Base-by-base conservation (phyloP, 1,140 invertebrate species). In the Drosophila sproati region DNA sequence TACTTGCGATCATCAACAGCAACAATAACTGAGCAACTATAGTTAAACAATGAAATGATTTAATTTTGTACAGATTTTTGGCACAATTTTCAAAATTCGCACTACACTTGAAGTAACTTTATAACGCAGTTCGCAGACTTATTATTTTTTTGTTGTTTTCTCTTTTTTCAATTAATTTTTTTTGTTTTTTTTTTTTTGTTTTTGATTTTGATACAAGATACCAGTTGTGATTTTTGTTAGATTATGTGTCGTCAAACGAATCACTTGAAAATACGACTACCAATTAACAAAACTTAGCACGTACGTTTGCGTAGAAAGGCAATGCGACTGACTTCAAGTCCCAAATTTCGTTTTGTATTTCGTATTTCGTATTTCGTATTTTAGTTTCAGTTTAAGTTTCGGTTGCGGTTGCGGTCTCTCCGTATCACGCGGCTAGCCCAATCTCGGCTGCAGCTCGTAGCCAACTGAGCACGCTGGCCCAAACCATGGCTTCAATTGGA, bases 281-380 rank as follows among this genome's bases (percentile, higher is more conserved):
- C 20, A 88, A 89, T 89, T 89, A 75, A 83, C 66, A 59, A 88
- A 89, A 88, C 80, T 85, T 81, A 76, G 75, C 85, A 89, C 85
- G 85, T 85, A 63, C 74, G 54, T n/a, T 43, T n/a, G 39, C 39
- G 43, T 68, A 68, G 39, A 75, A 64, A 75, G 50, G 56, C 66
- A 72, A 74, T 48, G 28, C 62, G 32, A 37, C 8, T 47, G 32
- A 37, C 8, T 47, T 20, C 45, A 62, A 62, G 32, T 48, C 8
- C 37, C 51, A 60, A 43, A 72, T 63, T 71, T 63, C 48, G 12
- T 28, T 50, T 62, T 12, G 4, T 12, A n/a, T 56, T 55, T 41
- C 48, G 47, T 8, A 10, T 56, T 55, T 41, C 48, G 47, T 8
- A 10, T 51, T 29, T 34, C 4, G 5, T n/a, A 32, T 45, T 45